Evolutionary conservation across 2,113 vertebrate species (phyloP), one percentile per base, ranked within the genome.

Genomic region (Xyliphius kryptos): DNA sequence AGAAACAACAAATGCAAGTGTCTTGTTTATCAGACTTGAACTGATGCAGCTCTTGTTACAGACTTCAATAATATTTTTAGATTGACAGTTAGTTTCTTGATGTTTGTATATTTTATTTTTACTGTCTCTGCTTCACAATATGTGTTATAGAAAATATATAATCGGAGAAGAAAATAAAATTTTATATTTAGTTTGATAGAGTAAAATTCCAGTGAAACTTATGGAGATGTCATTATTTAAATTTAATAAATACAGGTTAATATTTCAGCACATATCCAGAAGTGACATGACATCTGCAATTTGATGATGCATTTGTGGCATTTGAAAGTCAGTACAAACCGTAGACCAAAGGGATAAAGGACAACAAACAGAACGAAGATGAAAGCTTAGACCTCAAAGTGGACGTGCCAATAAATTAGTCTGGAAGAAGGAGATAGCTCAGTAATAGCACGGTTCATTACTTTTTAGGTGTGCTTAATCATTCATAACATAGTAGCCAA

Each of bases 371-470:
- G 61, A 12, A 41, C 3, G 15, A 59, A 3, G 49, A 59, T 65
- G 48, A 70, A 70, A 65, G 68, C 62, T 55, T 37, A 70, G 21
- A 58, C 68, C 56, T 70, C 68, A 70, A 70, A 70, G 68, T 65
- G 37, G 53, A 22, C 47, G 43, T 44, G 21, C 60, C 43, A 14
- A 48, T 65, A 60, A 65, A 70, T 70, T 58, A 70, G 62, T 64
- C 68, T 70, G 68, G 41, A 41, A 14, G 32, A 58, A 54, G 56
- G 40, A 60, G 61, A 70, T 65, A 70, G 55, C 41, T 59, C 61
- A 48, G 56, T 60, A 70, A 59, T 53, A 65, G 51, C 56, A 61
- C 51, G 22, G 37, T 60, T 65, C 61, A 65, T 70, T 65, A 60
- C 55, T 26, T 52, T 57, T 19, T 32, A 32, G 21, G 53, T n/a